Percentiles rank a stretch among this genome's conserved stretches.
These are phyloP conservation scores for Erithacus rubecula DNA, from an alignment of 2,797 vertebrate genomes.

Conservation along the genomic window DNA sequence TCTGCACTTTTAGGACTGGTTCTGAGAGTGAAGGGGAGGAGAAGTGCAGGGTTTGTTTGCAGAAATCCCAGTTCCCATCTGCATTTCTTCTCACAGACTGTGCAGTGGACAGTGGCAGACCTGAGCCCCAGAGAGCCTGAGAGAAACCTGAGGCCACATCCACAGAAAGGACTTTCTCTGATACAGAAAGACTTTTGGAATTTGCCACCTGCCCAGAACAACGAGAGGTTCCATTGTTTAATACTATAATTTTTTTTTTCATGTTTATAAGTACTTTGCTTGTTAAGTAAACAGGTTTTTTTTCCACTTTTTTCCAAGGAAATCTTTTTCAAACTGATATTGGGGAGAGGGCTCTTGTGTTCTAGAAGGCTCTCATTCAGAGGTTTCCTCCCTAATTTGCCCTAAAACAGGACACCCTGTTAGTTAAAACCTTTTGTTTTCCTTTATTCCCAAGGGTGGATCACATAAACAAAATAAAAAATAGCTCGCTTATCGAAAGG, in stretches of 20 bases:
- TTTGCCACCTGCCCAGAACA: background rate
- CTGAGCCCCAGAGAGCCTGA: background rate
- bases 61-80: background rate
- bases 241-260: background rate
- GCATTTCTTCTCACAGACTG: background rate
- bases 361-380: background rate
- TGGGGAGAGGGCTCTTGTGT: background rate
- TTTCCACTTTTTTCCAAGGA: background rate
- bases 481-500: background rate
- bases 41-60: fast-evolving
- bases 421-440: background rate
- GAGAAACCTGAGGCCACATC: background rate
- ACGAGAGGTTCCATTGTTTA: background rate
- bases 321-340: fast-evolving
- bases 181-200: background rate
- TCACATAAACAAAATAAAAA: background rate
- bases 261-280: background rate
- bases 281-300: background rate
- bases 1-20: background rate
- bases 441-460: background rate
- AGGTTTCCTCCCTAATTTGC: background rate
- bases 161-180: background rate
- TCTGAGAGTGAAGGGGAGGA: fast-evolving
- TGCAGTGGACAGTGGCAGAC: fast-evolving
- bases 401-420: background rate